These are phyloP conservation scores for Allygus modestus DNA, from an alignment of 2,888 invertebrate species.

Conservation along the genomic window DNA sequence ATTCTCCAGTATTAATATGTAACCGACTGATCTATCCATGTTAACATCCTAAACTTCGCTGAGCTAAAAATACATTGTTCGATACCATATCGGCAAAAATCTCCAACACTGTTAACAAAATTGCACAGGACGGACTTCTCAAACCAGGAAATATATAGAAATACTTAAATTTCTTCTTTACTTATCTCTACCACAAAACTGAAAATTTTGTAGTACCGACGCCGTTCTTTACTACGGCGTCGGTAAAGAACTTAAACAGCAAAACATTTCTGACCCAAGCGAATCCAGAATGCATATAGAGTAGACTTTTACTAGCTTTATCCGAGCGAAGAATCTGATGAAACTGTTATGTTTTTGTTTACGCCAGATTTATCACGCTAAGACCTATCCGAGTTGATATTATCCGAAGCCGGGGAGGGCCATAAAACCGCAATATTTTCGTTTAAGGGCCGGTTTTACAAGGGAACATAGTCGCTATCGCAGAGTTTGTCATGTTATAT, in stretches of 20 bases:
- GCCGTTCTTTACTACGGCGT: too few species aligned
- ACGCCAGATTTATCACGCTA: neutral
- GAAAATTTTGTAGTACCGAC: too few species aligned
- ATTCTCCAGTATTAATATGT: too few species aligned
- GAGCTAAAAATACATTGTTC: too few species aligned
- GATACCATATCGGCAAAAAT: too few species aligned
- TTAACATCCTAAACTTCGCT: too few species aligned
- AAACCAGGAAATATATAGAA: too few species aligned
- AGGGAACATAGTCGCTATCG: conserved; percentile 13
- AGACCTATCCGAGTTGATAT: neutral
- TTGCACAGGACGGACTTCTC: too few species aligned
- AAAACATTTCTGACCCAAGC: neutral
- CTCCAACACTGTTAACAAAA: too few species aligned
- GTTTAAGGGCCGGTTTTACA: conserved; percentile 23
- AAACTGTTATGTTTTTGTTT: conserved; percentile 43
- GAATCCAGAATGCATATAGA: conserved; percentile 12
- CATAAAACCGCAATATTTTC: conserved; percentile 32
- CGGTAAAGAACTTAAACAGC: neutral
- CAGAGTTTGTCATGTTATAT: neutral
- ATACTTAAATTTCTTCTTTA: too few species aligned
- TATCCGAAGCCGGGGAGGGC: conserved; percentile 15
- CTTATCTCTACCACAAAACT: too few species aligned
- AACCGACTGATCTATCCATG: too few species aligned
- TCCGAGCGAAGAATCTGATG: conserved; percentile 27
- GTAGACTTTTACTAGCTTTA: conserved; percentile 9